Base-by-base conservation (phyloP, 1,140 invertebrate genomes). In the Archegozetes longisetosus region DNA sequence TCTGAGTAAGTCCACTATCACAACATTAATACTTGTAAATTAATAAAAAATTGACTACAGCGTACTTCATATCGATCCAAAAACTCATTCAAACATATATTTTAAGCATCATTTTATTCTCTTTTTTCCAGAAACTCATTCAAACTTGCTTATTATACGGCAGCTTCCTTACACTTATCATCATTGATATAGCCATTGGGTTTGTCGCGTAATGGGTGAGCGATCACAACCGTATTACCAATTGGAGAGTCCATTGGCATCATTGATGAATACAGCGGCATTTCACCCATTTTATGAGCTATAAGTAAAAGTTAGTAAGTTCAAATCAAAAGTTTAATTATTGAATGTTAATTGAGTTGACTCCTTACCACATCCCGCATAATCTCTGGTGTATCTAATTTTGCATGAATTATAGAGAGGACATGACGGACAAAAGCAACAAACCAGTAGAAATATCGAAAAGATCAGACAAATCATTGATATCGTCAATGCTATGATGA, bases 381-480 rank as follows among this genome's bases (percentile, higher is more conserved):
- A n/a, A 20, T 54, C 53, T 22, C 25, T 22, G 17, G 20, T 24
- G 53, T 54, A 54, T 12, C 53, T 3, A 3, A 54, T 54, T 23
- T 25, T n/a, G 25, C 53, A 54, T 26, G 53, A 54, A 28, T 54
- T 54, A 28, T 54, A 28, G 13, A 54, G 25, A 24, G 53, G 53
- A 54, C 53, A 54, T 23, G 13, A 13, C n/a, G 53, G 25, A n/a
- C 53, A 54, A 25, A 54, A 54, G 20, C 53, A 54, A 25, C 53
- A 54, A 20, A 54, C 20, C 20, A 27, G 6, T 24, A 54, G 25
- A 26, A 54, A 24, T 6, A 54, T 22, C 6, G 25, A 3, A 26
- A 54, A 28, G 6, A 54, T 6, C 14, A 54, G 25, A 54, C 53
- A 25, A 25, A 27, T 12, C 25, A 28, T 28, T 20, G 25, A 12